A percentile compares a stretch with the other conserved stretches of the same genome.
Conservation (phyloP, 2,888 invertebrate genomes). For the Pristionchus fissidentatus region DNA sequence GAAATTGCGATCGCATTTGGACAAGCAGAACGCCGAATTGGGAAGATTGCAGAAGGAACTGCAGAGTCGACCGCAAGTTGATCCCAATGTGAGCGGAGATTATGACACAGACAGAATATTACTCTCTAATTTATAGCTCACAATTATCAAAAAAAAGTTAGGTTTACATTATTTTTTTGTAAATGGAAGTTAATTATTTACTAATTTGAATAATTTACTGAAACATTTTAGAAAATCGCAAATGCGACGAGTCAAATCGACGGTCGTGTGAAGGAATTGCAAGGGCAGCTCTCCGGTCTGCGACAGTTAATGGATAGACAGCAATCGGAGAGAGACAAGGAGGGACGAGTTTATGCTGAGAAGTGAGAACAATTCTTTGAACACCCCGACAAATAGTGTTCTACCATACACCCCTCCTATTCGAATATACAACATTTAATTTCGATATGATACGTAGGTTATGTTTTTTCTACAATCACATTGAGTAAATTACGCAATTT, state of each 20-base stretch:
- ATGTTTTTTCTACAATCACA: not conserved
- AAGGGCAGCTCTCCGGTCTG: slow-evolving; percentile 68
- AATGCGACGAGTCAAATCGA: slow-evolving; percentile 67
- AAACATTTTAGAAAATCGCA: slow-evolving; percentile 64
- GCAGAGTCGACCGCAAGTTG: slow-evolving; percentile 65
- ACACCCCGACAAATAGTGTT: not conserved
- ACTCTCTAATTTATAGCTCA: no score
- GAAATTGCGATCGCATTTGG: slow-evolving; percentile 58
- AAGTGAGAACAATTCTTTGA: slow-evolving; percentile 55
- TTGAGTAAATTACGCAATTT: slow-evolving; percentile 14
- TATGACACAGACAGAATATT: not conserved
- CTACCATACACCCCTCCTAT: not conserved
- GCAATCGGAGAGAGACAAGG: slow-evolving; percentile 66
- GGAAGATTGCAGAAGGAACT: slow-evolving; percentile 59
- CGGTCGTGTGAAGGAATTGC: slow-evolving; percentile 68
- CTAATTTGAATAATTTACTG: not conserved
- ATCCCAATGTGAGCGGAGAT: slow-evolving; percentile 61
- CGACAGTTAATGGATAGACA: slow-evolving; percentile 66
- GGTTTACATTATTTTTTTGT: not conserved
- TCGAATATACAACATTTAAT: not conserved
- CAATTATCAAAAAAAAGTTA: no score
- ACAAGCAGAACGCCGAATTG: slow-evolving; percentile 61
- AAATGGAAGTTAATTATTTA: not conserved
- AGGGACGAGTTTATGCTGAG: slow-evolving; percentile 60
- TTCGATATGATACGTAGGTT: not conserved